phyloP scores from a whole-genome alignment of 1,140 invertebrate genomes.

The Scaptomyza montana region DNA sequence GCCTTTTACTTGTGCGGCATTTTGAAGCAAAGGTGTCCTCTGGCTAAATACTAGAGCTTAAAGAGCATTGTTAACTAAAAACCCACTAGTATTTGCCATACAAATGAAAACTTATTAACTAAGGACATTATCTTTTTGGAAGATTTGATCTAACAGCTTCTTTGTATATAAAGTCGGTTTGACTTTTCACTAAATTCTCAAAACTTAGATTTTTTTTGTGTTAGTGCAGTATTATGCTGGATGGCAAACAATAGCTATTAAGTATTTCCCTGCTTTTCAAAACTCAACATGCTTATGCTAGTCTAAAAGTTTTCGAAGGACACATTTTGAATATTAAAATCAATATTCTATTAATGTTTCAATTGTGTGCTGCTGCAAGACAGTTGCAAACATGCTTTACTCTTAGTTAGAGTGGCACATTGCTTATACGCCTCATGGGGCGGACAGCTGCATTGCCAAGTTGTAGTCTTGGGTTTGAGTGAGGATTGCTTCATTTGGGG shows the following conservation, averaged over 20 bases:
- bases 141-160: no score
- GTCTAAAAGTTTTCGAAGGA: neutral
- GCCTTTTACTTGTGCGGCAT: neutral
- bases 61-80: neutral
- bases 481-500: conserved; percentile 4
- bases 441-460: conserved; percentile 40
- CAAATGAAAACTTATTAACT: no score
- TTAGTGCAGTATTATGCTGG: no score
- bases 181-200: no score
- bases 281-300: neutral
- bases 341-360: conserved; percentile 24
- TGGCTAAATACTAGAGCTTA: neutral
- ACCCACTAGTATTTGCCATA: neutral
- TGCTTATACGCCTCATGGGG: conserved; percentile 46
- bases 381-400: conserved; percentile 5
- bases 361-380: conserved; percentile 17
- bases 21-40: conserved; percentile 1
- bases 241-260: no score
- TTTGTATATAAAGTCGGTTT: no score
- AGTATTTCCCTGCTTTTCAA: no score
- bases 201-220: no score
- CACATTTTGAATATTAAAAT: neutral
- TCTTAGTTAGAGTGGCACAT: conserved; percentile 7
- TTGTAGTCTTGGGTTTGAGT: conserved; percentile 1
- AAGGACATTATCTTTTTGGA: no score